A percentile compares a stretch with the other conserved stretches of the same genome.
These are phyloP conservation scores for Hirtodrosophila alboralis DNA, from an alignment of 2,888 invertebrate species.

Conservation along the genomic window DNA sequence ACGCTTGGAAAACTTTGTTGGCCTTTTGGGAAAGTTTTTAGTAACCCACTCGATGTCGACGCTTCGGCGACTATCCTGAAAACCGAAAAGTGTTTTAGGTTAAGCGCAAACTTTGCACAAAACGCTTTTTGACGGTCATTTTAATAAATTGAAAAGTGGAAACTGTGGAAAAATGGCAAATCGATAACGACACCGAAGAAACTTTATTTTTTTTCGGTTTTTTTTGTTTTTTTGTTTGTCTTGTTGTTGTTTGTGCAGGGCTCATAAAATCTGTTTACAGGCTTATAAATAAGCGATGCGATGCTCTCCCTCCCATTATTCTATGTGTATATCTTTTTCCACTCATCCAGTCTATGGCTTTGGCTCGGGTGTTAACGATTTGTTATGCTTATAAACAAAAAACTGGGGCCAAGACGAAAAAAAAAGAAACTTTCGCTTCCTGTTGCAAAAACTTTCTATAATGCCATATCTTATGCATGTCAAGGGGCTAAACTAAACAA, in stretches of 20 bases:
- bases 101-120: slow-evolving; percentile 66
- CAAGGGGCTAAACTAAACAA: slow-evolving; percentile 73
- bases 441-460: slow-evolving; percentile 49
- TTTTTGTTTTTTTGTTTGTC: too few relatives aligned
- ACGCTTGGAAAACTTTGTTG: slow-evolving; percentile 42
- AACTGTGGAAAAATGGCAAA: slow-evolving; percentile 52
- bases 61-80: slow-evolving; percentile 64
- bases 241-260: slow-evolving; percentile 59
- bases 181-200: slow-evolving; percentile 49
- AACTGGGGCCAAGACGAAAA: slow-evolving; percentile 11
- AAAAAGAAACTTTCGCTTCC: slow-evolving; percentile 60
- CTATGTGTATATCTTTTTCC: too few relatives aligned
- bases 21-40: slow-evolving; percentile 45
- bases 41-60: slow-evolving; percentile 47
- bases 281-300: slow-evolving; percentile 73
- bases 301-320: slow-evolving; percentile 44
- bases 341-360: not conserved
- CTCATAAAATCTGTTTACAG: slow-evolving; percentile 79
- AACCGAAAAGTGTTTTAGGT: slow-evolving; percentile 77
- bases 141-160: slow-evolving; percentile 77
- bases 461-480: slow-evolving; percentile 77
- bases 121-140: slow-evolving; percentile 77
- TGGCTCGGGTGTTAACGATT: slow-evolving; percentile 65
- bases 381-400: slow-evolving; percentile 68
- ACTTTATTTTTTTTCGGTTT: too few relatives aligned